Conservation (phyloP, 1,140 invertebrate genomes). For the Drosophila prosaltans region DNA sequence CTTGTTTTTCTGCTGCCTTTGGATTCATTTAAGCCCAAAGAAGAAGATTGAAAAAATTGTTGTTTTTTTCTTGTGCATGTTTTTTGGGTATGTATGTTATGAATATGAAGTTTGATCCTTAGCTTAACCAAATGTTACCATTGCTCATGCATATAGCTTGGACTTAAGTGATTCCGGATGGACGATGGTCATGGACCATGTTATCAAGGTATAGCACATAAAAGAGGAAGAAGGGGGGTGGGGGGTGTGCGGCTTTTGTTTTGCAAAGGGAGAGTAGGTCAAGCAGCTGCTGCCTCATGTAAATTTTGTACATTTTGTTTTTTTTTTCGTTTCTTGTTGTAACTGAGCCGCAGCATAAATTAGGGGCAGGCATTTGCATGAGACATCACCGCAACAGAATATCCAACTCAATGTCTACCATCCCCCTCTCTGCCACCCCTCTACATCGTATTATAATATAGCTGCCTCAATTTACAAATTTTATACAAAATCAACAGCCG, state of each 20-base stretch:
- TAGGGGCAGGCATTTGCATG: slow-evolving; percentile 72
- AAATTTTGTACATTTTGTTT: slow-evolving; percentile 55
- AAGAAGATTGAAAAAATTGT: slow-evolving; percentile 6
- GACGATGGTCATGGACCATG: slow-evolving; percentile 1
- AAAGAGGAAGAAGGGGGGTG: neutral
- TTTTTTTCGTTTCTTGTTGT: slow-evolving; percentile 16
- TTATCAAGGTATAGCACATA: neutral
- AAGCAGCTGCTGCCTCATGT: slow-evolving; percentile 52
- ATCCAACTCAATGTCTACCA: slow-evolving; percentile 26
- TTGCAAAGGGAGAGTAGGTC: slow-evolving; percentile 50
- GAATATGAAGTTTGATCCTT: slow-evolving; percentile 61
- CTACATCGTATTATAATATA: neutral
- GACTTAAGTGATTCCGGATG: slow-evolving; percentile 69
- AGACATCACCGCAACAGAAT: slow-evolving; percentile 39
- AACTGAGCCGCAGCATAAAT: slow-evolving; percentile 77
- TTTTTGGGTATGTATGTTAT: slow-evolving; percentile 41
- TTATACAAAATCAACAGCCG: slow-evolving; percentile 46
- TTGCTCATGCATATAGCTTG: slow-evolving; percentile 62
- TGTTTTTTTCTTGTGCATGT: neutral
- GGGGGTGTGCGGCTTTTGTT: too few species aligned
- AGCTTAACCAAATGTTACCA: slow-evolving; percentile 66
- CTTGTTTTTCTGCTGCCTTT: neutral
- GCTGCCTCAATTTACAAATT: slow-evolving; percentile 43
- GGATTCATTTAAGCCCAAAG: slow-evolving; percentile 26
- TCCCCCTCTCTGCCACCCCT: neutral